phyloP scores from a whole-genome alignment of 2,888 invertebrate genomes.

The Prionchulus punctatus region DNA sequence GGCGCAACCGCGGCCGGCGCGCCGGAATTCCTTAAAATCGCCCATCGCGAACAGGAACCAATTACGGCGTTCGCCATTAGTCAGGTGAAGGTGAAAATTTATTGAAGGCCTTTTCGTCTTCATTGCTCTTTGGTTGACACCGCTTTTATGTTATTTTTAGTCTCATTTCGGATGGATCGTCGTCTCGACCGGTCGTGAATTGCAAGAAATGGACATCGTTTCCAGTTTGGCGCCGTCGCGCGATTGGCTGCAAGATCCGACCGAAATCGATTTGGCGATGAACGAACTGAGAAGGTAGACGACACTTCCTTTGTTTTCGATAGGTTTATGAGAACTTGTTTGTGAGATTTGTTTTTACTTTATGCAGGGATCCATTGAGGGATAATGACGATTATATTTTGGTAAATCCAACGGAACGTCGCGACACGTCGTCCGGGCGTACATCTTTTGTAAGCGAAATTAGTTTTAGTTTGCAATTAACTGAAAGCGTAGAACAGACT shows the following conservation, averaged over 20 bases:
- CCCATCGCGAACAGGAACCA: slow-evolving; percentile 96
- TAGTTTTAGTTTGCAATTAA: not conserved
- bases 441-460: slow-evolving; percentile 17
- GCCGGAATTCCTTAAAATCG: slow-evolving; percentile 72
- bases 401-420: slow-evolving; percentile 4
- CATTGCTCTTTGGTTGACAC: not conserved
- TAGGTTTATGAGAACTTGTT: not conserved
- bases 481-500: too few species aligned
- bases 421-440: slow-evolving; percentile 13
- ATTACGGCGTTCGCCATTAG: slow-evolving; percentile 93
- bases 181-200: slow-evolving; percentile 81
- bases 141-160: slow-evolving; percentile 11
- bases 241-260: slow-evolving; percentile 88
- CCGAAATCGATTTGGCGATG: slow-evolving; percentile 68
- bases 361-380: slow-evolving; percentile 14
- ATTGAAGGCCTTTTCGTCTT: not conserved
- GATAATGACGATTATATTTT: slow-evolving; percentile 32
- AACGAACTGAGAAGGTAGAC: slow-evolving; percentile 40
- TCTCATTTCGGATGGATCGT: slow-evolving; percentile 63
- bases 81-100: slow-evolving; percentile 46
- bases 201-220: slow-evolving; percentile 93
- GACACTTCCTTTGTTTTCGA: not conserved
- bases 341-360: slow-evolving; percentile 1
- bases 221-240: slow-evolving; percentile 64
- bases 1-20: not conserved